A percentile compares a stretch with the other conserved stretches of the same genome.
Evolutionary conservation across 2,113 vertebrate species (phyloP).

Genomic region (Chrysemys picta): DNA sequence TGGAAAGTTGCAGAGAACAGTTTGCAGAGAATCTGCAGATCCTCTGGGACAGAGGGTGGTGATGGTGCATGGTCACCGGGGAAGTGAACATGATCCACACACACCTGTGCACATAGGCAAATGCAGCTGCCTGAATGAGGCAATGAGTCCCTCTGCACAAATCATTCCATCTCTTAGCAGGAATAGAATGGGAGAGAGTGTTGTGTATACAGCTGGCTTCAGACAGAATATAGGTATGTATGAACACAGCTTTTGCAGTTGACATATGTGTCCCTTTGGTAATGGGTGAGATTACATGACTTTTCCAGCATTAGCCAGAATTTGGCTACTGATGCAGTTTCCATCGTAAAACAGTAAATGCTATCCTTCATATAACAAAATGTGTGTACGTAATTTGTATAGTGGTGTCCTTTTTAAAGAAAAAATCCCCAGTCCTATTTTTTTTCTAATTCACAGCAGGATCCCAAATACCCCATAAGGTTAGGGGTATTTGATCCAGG

Average conservation of each 20-base stretch:
- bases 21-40: accelerated
- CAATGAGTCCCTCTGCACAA: accelerated
- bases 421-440: background rate
- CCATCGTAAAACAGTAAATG: background rate
- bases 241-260: background rate
- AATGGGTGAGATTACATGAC: background rate
- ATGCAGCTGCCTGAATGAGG: accelerated
- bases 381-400: background rate
- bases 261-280: accelerated
- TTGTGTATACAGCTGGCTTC: background rate
- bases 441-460: background rate
- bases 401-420: background rate
- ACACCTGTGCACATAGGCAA: background rate
- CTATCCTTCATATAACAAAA: background rate
- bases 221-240: background rate
- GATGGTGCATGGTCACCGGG: accelerated
- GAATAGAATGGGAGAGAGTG: background rate
- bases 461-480: background rate
- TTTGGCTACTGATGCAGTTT: background rate
- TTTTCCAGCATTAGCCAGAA: background rate
- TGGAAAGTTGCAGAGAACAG: background rate
- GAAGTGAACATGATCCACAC: accelerated
- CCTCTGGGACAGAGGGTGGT: accelerated
- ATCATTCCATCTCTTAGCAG: background rate
- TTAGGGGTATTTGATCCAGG: background rate